phyloP scores from a whole-genome alignment of 2,113 vertebrate species.

The Rhea pennata region DNA sequence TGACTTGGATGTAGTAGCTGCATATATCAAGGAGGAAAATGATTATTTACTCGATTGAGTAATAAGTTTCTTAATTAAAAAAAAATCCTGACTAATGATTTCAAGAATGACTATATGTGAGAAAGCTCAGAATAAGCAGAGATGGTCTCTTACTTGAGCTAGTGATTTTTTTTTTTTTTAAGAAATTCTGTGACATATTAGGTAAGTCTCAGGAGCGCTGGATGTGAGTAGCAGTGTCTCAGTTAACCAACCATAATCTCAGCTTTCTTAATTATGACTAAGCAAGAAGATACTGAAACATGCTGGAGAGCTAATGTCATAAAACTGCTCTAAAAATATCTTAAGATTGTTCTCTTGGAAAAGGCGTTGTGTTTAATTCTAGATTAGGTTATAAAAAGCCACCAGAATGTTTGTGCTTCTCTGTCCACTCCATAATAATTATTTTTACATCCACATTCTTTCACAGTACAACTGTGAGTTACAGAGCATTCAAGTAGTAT shows the following conservation, averaged over 20 bases:
- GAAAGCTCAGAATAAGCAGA: background rate
- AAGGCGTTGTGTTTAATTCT: slow-evolving; percentile 23
- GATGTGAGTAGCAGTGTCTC: background rate
- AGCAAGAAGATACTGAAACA: slow-evolving; percentile 34
- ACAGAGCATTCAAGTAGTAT: background rate
- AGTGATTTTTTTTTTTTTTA: background rate
- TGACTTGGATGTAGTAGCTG: background rate
- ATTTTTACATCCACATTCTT: background rate
- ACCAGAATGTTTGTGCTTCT: background rate
- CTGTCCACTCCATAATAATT: background rate
- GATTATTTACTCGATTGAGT: background rate
- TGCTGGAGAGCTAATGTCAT: slow-evolving; percentile 14
- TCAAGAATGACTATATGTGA: background rate
- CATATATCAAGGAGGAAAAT: background rate
- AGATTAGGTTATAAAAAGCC: slow-evolving; percentile 45
- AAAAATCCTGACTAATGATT: background rate
- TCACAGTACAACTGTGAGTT: background rate
- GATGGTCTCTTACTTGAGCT: background rate
- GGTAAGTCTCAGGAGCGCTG: background rate
- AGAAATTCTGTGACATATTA: background rate
- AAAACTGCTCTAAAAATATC: slow-evolving; percentile 56
- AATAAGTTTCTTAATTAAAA: background rate
- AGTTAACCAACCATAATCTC: background rate
- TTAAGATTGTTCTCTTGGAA: slow-evolving; percentile 14
- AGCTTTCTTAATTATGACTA: slow-evolving; percentile 47